Evolutionary conservation across 2,113 vertebrate genomes (phyloP).

Genomic region (Pituophis catenifer): DNA sequence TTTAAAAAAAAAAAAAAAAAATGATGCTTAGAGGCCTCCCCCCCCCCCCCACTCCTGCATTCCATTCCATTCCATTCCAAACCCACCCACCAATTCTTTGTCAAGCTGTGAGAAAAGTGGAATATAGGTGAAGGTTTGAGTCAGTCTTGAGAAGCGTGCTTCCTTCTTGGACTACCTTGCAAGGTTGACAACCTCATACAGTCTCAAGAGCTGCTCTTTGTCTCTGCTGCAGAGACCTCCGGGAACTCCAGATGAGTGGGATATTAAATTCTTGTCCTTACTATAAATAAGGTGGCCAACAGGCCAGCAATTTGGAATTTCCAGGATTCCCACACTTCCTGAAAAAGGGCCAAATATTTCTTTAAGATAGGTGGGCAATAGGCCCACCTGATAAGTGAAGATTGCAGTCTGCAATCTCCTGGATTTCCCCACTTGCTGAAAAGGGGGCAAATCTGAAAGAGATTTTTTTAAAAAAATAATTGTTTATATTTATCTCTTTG

Average conservation of each 20-base stretch:
- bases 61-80: no score
- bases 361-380: background rate
- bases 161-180: background rate
- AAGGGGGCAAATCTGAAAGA: background rate
- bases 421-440: no score
- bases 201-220: background rate
- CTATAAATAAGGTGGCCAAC: background rate
- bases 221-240: background rate
- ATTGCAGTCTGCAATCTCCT: no score
- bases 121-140: no score
- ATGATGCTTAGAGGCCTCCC: no score
- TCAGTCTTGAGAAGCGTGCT: background rate
- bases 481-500: no score
- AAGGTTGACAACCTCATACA: background rate
- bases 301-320: background rate
- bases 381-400: background rate
- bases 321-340: background rate
- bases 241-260: background rate
- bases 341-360: background rate
- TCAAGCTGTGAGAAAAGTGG: no score
- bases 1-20: no score
- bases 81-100: no score
- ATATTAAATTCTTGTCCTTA: background rate
- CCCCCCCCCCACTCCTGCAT: no score
- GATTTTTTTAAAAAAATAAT: no score